Evolutionary conservation across 1,140 invertebrate species (phyloP), one percentile per base, ranked within the genome.

Genomic region (Scaptomyza pallida): DNA sequence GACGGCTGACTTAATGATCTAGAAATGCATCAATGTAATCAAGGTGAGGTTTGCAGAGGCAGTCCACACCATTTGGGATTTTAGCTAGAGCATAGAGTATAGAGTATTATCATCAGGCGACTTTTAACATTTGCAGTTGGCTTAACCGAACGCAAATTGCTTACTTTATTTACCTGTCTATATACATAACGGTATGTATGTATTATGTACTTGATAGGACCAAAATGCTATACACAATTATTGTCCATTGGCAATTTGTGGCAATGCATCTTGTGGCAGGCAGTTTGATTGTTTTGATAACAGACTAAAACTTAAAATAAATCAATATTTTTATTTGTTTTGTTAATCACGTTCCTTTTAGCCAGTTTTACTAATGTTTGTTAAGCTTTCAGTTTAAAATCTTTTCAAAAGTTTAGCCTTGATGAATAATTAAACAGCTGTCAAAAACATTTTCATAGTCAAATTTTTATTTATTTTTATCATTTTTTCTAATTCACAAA

Each of bases 11-110:
- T 78, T 85, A 85, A 85, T 85, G 81, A 85, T 85, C 77, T 86
- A 86, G 81, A 85, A 85, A 78, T 85, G 81, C 81, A 85, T 75
- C 81, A 81, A 77, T 77, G 70, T 85, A 85, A 85, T 85, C 77
- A 86, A 85, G 81, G 81, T 23, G 37, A 3, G 35, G 21, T 26
- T 13, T 47, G 47, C 48, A 40, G 23, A 21, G 4, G 21, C 33
- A 50, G 44, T 2, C 48, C 61, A 52, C n/a, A n/a, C n/a, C n/a
- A n/a, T n/a, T n/a, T 48, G 5, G 37, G 40, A 21, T 64, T 41
- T 62, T 41, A 26, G 40, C 45, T 47, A 17, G n/a, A n/a, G n/a
- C n/a, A n/a, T 26, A 26, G 5, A 4, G 5, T 44, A 30, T 13
- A 1, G 9, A 35, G 8, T 35, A 35, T 48, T 17, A 52, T 35